Evolutionary conservation across 2,888 invertebrate genomes (phyloP), one percentile per base, ranked within the genome.

Genomic region (Mythimna vitellina): DNA sequence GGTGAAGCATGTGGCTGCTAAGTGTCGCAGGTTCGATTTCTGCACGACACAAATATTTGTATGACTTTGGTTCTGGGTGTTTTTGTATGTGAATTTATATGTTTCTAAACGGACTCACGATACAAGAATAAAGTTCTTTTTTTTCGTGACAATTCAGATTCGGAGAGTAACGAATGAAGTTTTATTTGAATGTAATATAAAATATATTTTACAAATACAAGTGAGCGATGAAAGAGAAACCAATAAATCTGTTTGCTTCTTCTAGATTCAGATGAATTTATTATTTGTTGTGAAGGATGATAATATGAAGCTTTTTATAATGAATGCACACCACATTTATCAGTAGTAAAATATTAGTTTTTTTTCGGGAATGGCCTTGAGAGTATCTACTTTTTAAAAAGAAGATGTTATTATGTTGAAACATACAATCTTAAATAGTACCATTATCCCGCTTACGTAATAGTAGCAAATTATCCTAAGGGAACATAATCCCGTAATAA

Each of bases 251-350:
- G 62, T 70, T 77, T 56, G 56, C 56, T 60, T 22, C 25, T 60
- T 29, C 38, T 66, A 56, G 29, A 77, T 77, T 66, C 38, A 51
- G 54, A 66, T 53, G 20, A 76, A 70, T 78, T 78, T 78, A 81
- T 77, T 70, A 57, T 61, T 77, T 81, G 63, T 81, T 78, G 25
- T 81, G 70, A 64, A 20, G 3, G n/a, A 57, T 20, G 9, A 57
- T 61, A 14, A 64, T 35, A 51, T 25, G 42, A 22, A 62, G 63
- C n/a, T 57, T 60, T 56, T 57, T 22, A 46, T 53, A 17, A 42
- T 6, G 4, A n/a, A 32, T 51, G 38, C 35, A 49, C 12, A 9
- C 10, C 38, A 17, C 51, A 22, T 49, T 35, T 60, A 38, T 56
- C 25, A 0, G 54, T 66, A 65, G 54, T 66, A 60, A 64, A 46